Percentiles rank a stretch among this genome's conserved stretches.
These are phyloP conservation scores for Ptyas mucosa DNA, from an alignment of 2,113 vertebrate genomes.

Conservation along the genomic window DNA sequence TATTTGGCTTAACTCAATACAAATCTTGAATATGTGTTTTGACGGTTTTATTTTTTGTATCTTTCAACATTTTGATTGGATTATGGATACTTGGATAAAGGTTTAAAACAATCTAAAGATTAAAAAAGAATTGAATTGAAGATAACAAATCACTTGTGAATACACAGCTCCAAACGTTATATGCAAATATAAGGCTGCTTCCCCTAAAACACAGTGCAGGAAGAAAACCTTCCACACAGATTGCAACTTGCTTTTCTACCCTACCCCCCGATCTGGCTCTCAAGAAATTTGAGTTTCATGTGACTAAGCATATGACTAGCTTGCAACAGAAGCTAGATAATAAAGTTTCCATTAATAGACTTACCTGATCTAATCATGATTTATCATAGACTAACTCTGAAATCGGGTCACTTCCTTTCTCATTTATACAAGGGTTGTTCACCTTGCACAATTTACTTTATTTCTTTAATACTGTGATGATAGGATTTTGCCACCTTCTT, in stretches of 20 bases:
- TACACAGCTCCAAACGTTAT: neutral
- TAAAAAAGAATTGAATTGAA: neutral
- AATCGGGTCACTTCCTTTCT: conserved; percentile 11
- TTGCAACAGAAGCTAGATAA: neutral
- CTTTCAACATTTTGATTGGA: neutral
- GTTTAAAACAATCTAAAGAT: neutral
- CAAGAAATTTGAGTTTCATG: conserved; percentile 16
- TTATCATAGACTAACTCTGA: conserved; percentile 9
- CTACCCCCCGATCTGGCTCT: neutral
- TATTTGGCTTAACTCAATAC: neutral
- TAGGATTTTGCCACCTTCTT: neutral
- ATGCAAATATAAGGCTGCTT: neutral
- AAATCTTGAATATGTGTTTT: neutral
- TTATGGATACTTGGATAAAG: neutral
- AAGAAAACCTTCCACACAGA: neutral
- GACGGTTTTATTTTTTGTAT: neutral
- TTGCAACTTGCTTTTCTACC: neutral
- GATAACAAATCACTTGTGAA: neutral
- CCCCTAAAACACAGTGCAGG: neutral
- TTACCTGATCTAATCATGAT: conserved; percentile 9
- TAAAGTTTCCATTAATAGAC: neutral
- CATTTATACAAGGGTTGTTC: neutral
- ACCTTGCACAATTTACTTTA: neutral
- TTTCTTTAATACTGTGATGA: neutral
- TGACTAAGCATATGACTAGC: conserved; percentile 27